Percentiles rank a stretch among this genome's conserved stretches.
phyloP scores from a whole-genome alignment of 1,140 invertebrate genomes.

The Drosophila melanogaster region DNA sequence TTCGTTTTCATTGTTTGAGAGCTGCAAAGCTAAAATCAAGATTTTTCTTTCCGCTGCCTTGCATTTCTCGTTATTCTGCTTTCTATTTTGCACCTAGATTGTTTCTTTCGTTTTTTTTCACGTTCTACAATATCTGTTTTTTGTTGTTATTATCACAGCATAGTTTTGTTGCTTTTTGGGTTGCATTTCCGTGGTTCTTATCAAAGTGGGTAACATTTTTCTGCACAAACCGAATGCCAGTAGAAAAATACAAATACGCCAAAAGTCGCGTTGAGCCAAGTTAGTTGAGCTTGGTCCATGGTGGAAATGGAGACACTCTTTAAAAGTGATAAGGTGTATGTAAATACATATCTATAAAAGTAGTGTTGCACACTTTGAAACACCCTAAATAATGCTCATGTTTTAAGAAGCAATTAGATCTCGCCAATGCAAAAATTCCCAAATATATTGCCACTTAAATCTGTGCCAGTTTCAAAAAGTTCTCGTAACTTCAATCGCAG shows the following conservation, averaged over 20 bases:
- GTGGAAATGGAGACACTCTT: background rate
- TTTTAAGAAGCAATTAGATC: too few species aligned
- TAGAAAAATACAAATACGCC: background rate
- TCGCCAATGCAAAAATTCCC: too few species aligned
- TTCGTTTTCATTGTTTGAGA: slow-evolving; percentile 7
- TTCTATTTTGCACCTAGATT: slow-evolving; percentile 6
- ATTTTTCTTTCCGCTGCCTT: slow-evolving; percentile 33
- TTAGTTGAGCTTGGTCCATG: background rate
- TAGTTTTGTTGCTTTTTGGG: slow-evolving; percentile 13
- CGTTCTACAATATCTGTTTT: slow-evolving; percentile 5
- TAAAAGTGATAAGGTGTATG: background rate
- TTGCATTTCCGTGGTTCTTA: slow-evolving; percentile 60
- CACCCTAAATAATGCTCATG: too few species aligned
- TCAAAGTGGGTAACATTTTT: slow-evolving; percentile 29
- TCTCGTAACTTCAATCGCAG: background rate
- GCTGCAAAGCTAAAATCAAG: slow-evolving; percentile 21
- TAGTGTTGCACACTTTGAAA: background rate
- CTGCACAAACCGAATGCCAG: slow-evolving; percentile 3
- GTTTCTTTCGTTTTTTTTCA: background rate
- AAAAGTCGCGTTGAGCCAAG: slow-evolving; percentile 13
- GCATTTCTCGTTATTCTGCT: slow-evolving; percentile 12
- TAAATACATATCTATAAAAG: background rate
- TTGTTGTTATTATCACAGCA: slow-evolving; percentile 7
- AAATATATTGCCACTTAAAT: too few species aligned
- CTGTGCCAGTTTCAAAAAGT: background rate